Conservation (phyloP, 2,113 vertebrate genomes). For the Phycodurus eques region DNA sequence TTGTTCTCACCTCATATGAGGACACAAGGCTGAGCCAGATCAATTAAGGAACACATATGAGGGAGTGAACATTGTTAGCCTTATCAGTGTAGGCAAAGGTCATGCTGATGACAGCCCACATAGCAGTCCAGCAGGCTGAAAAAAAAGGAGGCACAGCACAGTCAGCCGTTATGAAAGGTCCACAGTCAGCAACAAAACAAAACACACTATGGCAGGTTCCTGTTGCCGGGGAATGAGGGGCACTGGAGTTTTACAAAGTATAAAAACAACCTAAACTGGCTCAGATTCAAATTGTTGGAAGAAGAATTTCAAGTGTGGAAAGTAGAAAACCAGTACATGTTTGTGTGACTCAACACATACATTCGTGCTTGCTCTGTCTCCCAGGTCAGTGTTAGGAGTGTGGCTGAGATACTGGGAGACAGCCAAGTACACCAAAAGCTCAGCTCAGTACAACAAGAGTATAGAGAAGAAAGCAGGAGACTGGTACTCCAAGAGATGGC, state of each 20-base stretch:
- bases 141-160: slow-evolving; percentile 15
- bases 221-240: not conserved
- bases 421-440: too few relatives aligned
- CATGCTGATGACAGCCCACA: not conserved
- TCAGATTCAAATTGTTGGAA: not conserved
- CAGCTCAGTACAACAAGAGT: too few relatives aligned
- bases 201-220: not conserved
- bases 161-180: slow-evolving; percentile 23
- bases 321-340: not conserved
- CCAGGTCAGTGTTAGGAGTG: not conserved
- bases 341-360: not conserved
- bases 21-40: not conserved
- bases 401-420: too few relatives aligned
- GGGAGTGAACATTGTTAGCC: slow-evolving; percentile 4
- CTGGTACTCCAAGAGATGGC: not conserved
- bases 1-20: not conserved
- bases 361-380: not conserved
- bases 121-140: slow-evolving; percentile 5
- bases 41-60: not conserved
- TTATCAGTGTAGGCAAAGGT: slow-evolving; percentile 8
- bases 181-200: slow-evolving; percentile 24
- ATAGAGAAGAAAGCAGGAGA: too few relatives aligned
- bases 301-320: not conserved
- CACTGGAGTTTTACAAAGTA: not conserved
- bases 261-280: not conserved